Evolutionary conservation across 1,140 invertebrate genomes (phyloP).

Genomic region (Dysdera silvatica): DNA sequence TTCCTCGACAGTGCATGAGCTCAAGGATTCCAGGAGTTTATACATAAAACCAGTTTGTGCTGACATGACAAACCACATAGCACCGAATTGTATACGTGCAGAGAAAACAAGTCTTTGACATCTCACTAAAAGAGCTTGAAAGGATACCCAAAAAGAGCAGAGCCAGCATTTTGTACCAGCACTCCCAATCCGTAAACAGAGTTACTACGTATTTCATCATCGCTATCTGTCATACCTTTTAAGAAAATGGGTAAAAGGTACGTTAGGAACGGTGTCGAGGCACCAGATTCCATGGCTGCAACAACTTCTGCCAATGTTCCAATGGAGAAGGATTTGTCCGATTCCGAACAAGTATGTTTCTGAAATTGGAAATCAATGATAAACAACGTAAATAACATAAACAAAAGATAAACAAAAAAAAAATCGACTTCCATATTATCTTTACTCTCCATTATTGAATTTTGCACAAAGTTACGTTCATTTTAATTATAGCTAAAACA

Average conservation of each 20-base stretch:
- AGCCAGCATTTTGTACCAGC: slow-evolving; percentile 54
- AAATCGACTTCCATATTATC: too few species aligned
- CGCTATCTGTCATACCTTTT: slow-evolving; percentile 52
- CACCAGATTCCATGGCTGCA: slow-evolving; percentile 49
- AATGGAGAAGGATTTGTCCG: slow-evolving; percentile 61
- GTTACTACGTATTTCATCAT: slow-evolving; percentile 67
- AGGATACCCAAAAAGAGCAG: slow-evolving; percentile 54
- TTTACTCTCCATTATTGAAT: too few species aligned
- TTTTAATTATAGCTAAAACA: too few species aligned
- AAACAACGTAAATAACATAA: not conserved
- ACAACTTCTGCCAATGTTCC: slow-evolving; percentile 67
- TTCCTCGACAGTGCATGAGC: too few species aligned
- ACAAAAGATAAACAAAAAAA: not conserved
- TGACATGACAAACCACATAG: too few species aligned
- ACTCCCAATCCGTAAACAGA: slow-evolving; percentile 67
- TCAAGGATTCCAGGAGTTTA: too few species aligned
- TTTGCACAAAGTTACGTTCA: too few species aligned
- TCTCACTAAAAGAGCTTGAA: too few species aligned
- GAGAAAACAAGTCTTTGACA: too few species aligned
- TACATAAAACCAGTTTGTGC: too few species aligned
- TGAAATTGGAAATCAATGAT: slow-evolving; percentile 3
- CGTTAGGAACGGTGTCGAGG: slow-evolving; percentile 51
- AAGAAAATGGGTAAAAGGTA: slow-evolving; percentile 57
- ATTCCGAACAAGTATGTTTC: slow-evolving; percentile 45
- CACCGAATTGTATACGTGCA: too few species aligned